Percentiles rank a stretch among this genome's conserved stretches.
phyloP scores from a whole-genome alignment of 2,888 invertebrate genomes.

The Melinaea menophilus region DNA sequence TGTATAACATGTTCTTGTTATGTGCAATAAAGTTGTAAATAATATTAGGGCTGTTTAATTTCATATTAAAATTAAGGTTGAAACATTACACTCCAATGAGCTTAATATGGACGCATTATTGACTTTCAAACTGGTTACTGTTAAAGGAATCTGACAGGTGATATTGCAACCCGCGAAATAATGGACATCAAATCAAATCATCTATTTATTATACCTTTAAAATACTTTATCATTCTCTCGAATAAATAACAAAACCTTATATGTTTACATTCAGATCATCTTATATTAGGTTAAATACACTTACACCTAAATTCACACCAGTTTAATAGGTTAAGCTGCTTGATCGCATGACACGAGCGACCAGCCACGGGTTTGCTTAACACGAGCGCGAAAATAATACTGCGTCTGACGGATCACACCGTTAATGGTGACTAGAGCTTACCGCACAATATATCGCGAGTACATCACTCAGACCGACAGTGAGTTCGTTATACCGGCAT shows the following conservation, averaged over 20 bases:
- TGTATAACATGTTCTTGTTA: too few species aligned
- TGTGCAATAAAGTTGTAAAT: too few species aligned
- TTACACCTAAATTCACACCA: neutral
- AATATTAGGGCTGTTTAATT: too few species aligned
- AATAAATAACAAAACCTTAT: constrained; percentile 49
- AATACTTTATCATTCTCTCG: constrained; percentile 37
- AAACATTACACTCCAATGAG: too few species aligned
- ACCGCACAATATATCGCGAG: constrained; percentile 37
- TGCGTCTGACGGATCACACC: constrained; percentile 40
- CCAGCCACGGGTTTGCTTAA: constrained; percentile 40
- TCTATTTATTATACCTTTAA: constrained; percentile 34
- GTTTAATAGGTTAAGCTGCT: constrained; percentile 34
- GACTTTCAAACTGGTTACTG: constrained; percentile 2
- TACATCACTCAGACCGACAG: constrained; percentile 7
- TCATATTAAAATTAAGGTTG: too few species aligned
- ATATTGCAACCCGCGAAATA: constrained; percentile 28
- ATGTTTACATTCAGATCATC: constrained; percentile 47
- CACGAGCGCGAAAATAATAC: constrained; percentile 36
- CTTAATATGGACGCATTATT: too few species aligned
- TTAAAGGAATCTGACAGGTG: constrained; percentile 31
- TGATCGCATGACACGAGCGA: constrained; percentile 33
- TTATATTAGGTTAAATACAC: constrained; percentile 29
- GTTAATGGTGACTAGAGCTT: constrained; percentile 53
- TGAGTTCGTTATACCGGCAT: neutral
- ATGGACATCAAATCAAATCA: constrained; percentile 26